Evolutionary conservation across 2,113 vertebrate species (phyloP).

Genomic region (Diphyllodes magnificus): DNA sequence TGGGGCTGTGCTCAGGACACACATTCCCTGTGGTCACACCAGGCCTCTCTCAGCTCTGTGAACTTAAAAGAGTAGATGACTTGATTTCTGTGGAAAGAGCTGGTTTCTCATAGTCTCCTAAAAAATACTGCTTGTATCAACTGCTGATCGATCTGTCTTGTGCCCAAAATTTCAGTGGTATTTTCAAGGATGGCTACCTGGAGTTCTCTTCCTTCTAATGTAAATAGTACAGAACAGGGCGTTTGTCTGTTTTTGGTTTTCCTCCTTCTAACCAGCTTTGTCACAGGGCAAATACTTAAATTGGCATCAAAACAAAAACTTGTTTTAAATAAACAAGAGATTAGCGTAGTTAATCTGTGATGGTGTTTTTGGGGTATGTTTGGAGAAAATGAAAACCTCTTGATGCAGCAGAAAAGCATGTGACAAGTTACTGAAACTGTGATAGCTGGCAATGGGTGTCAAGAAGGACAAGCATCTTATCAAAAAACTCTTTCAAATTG

Average conservation of each 20-base stretch:
- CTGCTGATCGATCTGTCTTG: neutral
- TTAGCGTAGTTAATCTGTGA: neutral
- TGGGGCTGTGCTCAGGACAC: neutral
- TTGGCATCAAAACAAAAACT: neutral
- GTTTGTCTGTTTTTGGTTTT: neutral
- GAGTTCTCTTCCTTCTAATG: neutral
- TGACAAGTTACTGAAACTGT: neutral
- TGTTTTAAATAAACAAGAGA: neutral
- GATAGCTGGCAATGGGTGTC: neutral
- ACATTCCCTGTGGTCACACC: rapidly evolving
- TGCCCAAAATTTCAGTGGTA: neutral
- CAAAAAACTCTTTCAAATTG: neutral
- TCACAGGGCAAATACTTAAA: neutral
- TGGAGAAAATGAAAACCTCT: neutral
- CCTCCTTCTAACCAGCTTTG: neutral
- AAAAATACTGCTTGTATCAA: neutral
- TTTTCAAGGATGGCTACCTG: neutral
- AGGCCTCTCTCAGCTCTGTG: neutral
- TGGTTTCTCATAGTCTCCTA: neutral
- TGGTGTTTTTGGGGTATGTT: neutral
- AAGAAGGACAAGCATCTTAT: neutral
- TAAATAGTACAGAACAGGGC: rapidly evolving
- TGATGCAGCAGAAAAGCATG: neutral
- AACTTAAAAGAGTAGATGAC: neutral
- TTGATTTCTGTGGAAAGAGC: neutral